Evolutionary conservation across 2,888 invertebrate species (phyloP), one percentile per base, ranked within the genome.

Genomic region (Rhagonycha lutea): DNA sequence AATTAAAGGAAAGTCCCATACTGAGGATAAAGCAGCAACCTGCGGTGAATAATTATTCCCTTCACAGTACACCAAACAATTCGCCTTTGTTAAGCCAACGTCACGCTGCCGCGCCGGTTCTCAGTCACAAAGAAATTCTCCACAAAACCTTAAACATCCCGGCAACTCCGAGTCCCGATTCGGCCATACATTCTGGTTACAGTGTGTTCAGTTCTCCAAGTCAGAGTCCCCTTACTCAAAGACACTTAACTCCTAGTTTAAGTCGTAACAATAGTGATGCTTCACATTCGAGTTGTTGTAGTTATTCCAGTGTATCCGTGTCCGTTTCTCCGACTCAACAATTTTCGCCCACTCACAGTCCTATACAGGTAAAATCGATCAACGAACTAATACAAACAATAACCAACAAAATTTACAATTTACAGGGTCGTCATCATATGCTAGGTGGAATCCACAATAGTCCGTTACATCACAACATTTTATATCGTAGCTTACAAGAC

Each of bases 241-340:
- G 96, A 0, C 96, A 96, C 87, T 91, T 93, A 77, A 92, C 92
- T 70, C 96, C 96, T 61, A 95, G 95, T 11, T 89, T 96, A 78
- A 95, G 95, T 72, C 92, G 96, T 76, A 96, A 96, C 89, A 96
- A 96, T 89, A 96, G 95, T 83, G 96, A 96, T 86, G 96, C 96
- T 2, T 96, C 96, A 77, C 94, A 95, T 86, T 96, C 96, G 82
- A 95, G 96, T 81, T 96, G 96, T 85, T 96, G 96, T 88, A 95
- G 95, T 47, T 95, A 94, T 86, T 95, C 95, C 85, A 94, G 94
- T 11, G 89, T 89, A 72, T 89, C 89, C 4, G 88, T 89, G 29
- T 88, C 89, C 23, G 89, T 89, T 69, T 89, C 89, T 69, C 89
- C 90, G 24, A 89, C 89, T 61, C 89, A 89, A 80, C 93, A 94